Evolutionary conservation across 2,888 invertebrate species (phyloP).

Genomic region (Hirtodrosophila confusa): DNA sequence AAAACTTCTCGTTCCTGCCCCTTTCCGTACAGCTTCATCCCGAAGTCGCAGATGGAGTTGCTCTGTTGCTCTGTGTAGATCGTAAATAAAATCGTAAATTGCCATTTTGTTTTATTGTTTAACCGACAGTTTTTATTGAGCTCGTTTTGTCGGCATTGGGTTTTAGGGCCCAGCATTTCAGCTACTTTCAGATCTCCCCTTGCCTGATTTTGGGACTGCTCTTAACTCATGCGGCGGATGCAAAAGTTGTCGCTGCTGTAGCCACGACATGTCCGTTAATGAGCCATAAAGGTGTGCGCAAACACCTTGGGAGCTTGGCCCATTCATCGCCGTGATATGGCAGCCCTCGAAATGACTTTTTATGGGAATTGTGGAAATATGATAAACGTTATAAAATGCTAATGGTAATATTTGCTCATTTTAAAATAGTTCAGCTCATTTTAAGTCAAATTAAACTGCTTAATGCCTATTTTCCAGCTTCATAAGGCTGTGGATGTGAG

Average conservation of each 20-base stretch:
- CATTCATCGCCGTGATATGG: constrained; percentile 12
- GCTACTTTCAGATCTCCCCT: constrained; percentile 5
- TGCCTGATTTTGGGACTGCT: not conserved
- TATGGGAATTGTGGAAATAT: too few relatives aligned
- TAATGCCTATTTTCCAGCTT: too few relatives aligned
- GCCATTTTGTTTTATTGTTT: constrained; percentile 77
- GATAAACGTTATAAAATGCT: too few relatives aligned
- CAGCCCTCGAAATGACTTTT: not conserved
- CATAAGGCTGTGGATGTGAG: too few relatives aligned
- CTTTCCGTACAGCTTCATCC: constrained; percentile 8
- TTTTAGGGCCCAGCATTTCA: constrained; percentile 38
- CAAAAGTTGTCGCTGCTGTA: constrained; percentile 43
- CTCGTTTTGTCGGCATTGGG: constrained; percentile 70
- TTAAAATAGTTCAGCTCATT: too few relatives aligned
- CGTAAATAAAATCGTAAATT: constrained; percentile 80
- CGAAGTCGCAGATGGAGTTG: constrained; percentile 11
- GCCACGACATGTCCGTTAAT: constrained; percentile 71
- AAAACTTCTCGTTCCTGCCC: constrained; percentile 17
- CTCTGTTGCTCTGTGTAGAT: constrained; percentile 41
- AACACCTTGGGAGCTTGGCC: constrained; percentile 28
- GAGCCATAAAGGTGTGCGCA: constrained; percentile 75
- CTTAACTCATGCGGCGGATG: constrained; percentile 38
- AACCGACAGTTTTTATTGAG: constrained; percentile 76
- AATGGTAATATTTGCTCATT: too few relatives aligned
- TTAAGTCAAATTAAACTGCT: too few relatives aligned